Percentiles rank a stretch among this genome's conserved stretches.
phyloP scores from a whole-genome alignment of 2,888 invertebrate species.

The Parnassius smintheus region DNA sequence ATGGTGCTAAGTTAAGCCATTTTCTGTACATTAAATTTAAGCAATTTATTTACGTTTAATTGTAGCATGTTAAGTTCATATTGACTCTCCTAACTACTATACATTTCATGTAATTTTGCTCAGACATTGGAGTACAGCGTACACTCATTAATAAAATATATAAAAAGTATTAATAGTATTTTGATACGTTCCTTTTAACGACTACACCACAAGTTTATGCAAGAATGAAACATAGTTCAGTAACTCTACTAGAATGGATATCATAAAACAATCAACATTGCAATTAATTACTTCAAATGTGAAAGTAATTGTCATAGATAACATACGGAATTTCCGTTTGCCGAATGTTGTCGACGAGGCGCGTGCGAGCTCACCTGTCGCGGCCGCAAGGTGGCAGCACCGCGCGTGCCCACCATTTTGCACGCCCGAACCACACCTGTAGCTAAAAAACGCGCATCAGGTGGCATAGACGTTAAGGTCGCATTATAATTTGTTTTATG shows the following conservation, averaged over 20 bases:
- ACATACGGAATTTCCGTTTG: slow-evolving; percentile 65
- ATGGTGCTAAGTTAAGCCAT: too few relatives aligned
- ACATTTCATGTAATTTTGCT: too few relatives aligned
- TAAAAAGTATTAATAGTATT: too few relatives aligned
- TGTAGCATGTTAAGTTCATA: too few relatives aligned
- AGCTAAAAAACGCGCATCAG: slow-evolving; percentile 42
- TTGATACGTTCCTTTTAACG: too few relatives aligned
- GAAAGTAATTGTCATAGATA: slow-evolving; percentile 32
- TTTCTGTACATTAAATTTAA: too few relatives aligned
- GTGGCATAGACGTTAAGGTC: slow-evolving; percentile 42
- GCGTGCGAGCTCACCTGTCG: slow-evolving; percentile 58
- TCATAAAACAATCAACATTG: slow-evolving; percentile 7
- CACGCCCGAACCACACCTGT: slow-evolving; percentile 42
- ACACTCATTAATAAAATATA: too few relatives aligned
- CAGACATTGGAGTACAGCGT: too few relatives aligned
- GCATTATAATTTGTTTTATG: slow-evolving; percentile 34
- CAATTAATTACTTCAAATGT: slow-evolving; percentile 12
- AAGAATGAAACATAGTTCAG: too few relatives aligned
- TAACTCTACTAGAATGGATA: not conserved
- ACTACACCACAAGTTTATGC: too few relatives aligned
- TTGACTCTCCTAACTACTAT: too few relatives aligned
- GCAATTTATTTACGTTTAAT: too few relatives aligned
- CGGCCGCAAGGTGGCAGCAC: slow-evolving; percentile 43
- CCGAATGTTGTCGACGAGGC: slow-evolving; percentile 34
- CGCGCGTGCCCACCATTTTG: slow-evolving; percentile 42